Evolutionary conservation across 2,113 vertebrate species (phyloP), one percentile per base, ranked within the genome.

Genomic region (Percopsis transmontana): DNA sequence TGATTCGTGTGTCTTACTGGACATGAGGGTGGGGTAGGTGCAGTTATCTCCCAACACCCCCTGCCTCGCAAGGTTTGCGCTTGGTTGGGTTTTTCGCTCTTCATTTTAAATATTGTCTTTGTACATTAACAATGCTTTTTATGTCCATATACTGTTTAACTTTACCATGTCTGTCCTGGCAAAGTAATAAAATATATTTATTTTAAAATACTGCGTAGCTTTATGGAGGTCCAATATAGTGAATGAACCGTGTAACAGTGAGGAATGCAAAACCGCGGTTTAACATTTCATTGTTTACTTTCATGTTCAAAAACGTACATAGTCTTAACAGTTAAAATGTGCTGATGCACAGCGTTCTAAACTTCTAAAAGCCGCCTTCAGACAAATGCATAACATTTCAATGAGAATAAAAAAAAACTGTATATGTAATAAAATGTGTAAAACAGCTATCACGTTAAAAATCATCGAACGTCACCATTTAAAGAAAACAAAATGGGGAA

Each of bases 121-220:
- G 95, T 97, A 97, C 94, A 95, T 95, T 95, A 96, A 96, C 94
- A 89, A 94, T 94, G 95, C 96, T 96, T 96, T 97, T 94, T 96
- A 96, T 97, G 96, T 95, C 96, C 94, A 96, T 95, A 95, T 95
- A 93, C 94, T 92, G 94, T 95, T 95, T 94, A 95, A 92, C 94
- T 97, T 96, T 96, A 96, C 94, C 95, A 96, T 96, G 93, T 93
- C 92, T 96, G 93, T 95, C 94, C 93, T 97, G 94, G 95, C 94
- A 95, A 92, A 97, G 95, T 94, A 97, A 98, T 97, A 96, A 91
- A 96, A 95, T 97, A 95, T 99, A 99, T 99, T 98, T 98, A 97
- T 98, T 97, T 98, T 96, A 98, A 94, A 87, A 66, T 80, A 85
- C 83, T 77, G 51, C 14, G 2, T 12, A 16, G 5, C 12, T 45